These are phyloP conservation scores for Drosophila parthenogenetica DNA, from an alignment of 2,888 invertebrate species.

Conservation along the genomic window DNA sequence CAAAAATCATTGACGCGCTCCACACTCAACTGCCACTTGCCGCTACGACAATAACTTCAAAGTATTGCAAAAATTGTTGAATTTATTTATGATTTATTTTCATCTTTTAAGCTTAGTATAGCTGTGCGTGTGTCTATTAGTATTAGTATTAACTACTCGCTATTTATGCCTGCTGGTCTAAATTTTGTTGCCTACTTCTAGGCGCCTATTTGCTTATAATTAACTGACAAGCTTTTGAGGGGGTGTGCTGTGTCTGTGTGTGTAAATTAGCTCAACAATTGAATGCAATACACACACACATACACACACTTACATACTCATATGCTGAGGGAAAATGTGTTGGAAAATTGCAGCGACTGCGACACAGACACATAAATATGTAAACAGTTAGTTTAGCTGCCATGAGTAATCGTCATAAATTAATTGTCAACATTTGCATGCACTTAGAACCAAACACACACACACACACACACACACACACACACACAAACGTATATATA, in stretches of 20 bases:
- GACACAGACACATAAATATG: conserved; percentile 45
- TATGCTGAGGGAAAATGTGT: not conserved
- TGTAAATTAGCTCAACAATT: not conserved
- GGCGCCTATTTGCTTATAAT: conserved; percentile 66
- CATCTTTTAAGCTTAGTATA: not conserved
- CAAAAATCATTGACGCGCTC: conserved; percentile 82
- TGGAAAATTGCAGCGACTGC: conserved; percentile 32
- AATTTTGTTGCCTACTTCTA: conserved; percentile 48
- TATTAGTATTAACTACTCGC: conserved; percentile 9
- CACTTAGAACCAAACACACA: conserved; percentile 66
- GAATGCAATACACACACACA: conserved; percentile 3
- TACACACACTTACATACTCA: not conserved
- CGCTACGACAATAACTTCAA: conserved; percentile 68
- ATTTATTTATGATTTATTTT: conserved; percentile 26
- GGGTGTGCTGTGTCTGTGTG: too few relatives aligned
- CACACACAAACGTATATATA: conserved; percentile 29
- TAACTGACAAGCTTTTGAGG: conserved; percentile 42
- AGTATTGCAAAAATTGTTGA: conserved; percentile 54
- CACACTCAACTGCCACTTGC: conserved; percentile 42
- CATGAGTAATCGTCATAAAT: conserved; percentile 84
- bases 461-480: conserved; percentile 54
- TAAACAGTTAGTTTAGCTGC: conserved; percentile 80
- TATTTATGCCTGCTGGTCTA: not conserved
- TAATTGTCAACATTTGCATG: conserved; percentile 84
- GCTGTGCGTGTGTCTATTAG: not conserved